Evolutionary conservation across 2,113 vertebrate genomes (phyloP).

Genomic region (Melanocharis versteri): DNA sequence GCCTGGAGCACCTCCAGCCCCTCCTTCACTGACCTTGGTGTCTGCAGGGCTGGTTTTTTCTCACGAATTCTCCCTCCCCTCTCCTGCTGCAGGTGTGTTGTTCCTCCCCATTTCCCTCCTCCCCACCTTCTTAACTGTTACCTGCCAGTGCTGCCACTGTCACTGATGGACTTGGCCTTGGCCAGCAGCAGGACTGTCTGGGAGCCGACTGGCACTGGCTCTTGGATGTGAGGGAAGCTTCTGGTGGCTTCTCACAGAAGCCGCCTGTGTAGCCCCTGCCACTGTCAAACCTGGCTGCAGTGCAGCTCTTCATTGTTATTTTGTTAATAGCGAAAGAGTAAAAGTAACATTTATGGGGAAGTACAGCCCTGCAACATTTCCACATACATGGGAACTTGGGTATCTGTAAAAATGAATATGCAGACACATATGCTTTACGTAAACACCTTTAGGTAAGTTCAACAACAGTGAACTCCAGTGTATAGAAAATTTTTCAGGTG

Average conservation of each 20-base stretch:
- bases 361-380: not conserved
- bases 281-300: not conserved
- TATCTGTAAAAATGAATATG: not conserved
- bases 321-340: not conserved
- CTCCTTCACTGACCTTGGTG: not conserved
- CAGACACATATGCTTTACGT: not conserved
- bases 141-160: not conserved
- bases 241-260: not conserved
- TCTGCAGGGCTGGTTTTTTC: not conserved
- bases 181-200: not conserved
- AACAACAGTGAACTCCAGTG: not conserved
- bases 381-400: fast-evolving
- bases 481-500: not conserved
- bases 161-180: not conserved
- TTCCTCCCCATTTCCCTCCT: not conserved
- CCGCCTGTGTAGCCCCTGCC: not conserved
- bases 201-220: not conserved
- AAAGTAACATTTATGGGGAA: not conserved
- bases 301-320: not conserved
- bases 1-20: not conserved
- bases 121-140: not conserved
- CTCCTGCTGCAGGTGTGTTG: not conserved
- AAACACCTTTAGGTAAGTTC: not conserved
- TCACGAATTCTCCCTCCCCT: not conserved
- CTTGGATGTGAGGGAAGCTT: not conserved